These are phyloP conservation scores for Nasua narica DNA, from an alignment of 2,797 vertebrate species.

Conservation along the genomic window DNA sequence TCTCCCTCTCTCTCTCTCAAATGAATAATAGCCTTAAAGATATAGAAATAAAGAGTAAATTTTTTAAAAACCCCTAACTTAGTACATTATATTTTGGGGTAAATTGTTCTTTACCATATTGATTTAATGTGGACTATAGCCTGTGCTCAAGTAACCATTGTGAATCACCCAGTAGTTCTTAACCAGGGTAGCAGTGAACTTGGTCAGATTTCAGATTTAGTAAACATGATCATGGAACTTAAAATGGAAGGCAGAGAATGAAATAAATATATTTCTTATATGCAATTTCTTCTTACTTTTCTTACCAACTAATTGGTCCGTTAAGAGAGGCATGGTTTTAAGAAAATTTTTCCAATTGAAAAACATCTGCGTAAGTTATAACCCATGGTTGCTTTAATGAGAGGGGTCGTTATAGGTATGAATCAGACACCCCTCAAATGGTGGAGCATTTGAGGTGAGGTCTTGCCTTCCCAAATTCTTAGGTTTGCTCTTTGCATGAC, in stretches of 20 bases:
- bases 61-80: not conserved
- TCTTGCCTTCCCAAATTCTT: not conserved
- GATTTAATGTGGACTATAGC: constrained; percentile 72
- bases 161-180: constrained; percentile 67
- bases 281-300: not conserved
- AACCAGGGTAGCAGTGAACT: constrained; percentile 62
- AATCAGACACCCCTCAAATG: not conserved
- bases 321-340: constrained; percentile 52
- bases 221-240: constrained; percentile 44
- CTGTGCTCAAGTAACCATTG: constrained; percentile 71
- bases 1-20: not conserved
- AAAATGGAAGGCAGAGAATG: constrained; percentile 30
- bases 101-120: constrained; percentile 76
- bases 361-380: constrained; percentile 27
- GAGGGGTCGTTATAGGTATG: not conserved
- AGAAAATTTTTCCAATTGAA: constrained; percentile 51
- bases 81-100: constrained; percentile 76
- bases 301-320: not conserved
- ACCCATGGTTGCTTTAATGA: constrained; percentile 40
- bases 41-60: not conserved
- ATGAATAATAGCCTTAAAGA: not conserved
- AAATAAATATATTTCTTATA: constrained; percentile 29
- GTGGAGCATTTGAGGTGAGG: not conserved
- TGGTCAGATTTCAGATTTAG: constrained; percentile 62
- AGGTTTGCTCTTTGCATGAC: not conserved